Evolutionary conservation across 1,140 invertebrate species (phyloP).

Genomic region (Bombus picipes): DNA sequence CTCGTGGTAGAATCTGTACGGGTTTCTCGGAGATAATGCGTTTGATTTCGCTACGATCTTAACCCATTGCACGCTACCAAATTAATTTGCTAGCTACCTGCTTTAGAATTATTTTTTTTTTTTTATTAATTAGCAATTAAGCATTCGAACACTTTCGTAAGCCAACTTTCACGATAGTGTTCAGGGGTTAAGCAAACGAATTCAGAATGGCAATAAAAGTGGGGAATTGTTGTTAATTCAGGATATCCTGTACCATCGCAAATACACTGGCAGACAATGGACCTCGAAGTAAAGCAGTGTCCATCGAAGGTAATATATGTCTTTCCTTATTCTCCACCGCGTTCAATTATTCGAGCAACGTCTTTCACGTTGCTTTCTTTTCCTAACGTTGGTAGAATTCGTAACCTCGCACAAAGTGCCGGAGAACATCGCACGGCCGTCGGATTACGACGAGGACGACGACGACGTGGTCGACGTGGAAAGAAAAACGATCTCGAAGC

Average conservation of each 20-base stretch:
- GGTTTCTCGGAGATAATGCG: slow-evolving; percentile 30
- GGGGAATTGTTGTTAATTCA: slow-evolving; percentile 29
- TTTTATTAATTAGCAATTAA: no score
- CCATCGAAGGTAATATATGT: slow-evolving; percentile 11
- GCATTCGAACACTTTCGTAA: no score
- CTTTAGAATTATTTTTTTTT: no score
- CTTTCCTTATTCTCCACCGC: no score
- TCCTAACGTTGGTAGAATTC: slow-evolving; percentile 64
- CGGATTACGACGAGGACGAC: slow-evolving; percentile 62
- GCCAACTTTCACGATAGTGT: no score
- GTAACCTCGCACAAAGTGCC: slow-evolving; percentile 77
- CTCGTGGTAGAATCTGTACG: slow-evolving; percentile 32
- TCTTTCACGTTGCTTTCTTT: background rate
- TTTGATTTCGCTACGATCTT: slow-evolving; percentile 9
- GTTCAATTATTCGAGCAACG: background rate
- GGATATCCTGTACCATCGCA: slow-evolving; percentile 66
- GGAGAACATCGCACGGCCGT: slow-evolving; percentile 55
- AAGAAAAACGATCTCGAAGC: slow-evolving; percentile 65
- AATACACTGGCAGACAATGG: slow-evolving; percentile 57
- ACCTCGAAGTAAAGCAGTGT: background rate
- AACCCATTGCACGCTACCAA: background rate
- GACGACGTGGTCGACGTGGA: slow-evolving; percentile 66
- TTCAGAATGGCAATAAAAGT: no score
- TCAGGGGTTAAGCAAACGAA: no score
- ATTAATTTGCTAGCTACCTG: background rate